phyloP scores from a whole-genome alignment of 1,140 invertebrate genomes.

The Saccostrea cuccullata region DNA sequence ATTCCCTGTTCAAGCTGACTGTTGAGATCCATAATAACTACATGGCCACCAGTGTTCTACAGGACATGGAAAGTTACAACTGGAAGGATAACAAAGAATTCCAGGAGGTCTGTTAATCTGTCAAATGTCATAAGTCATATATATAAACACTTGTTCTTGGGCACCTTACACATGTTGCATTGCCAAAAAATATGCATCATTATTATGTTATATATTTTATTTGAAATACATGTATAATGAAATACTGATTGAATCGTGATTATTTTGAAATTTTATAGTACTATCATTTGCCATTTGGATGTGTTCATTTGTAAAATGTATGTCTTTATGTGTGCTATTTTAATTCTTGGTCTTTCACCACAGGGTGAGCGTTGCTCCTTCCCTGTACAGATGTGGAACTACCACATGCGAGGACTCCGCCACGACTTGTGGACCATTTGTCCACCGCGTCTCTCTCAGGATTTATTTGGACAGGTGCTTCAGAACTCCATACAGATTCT shows the following conservation, averaged over 20 bases:
- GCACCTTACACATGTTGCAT: too few relatives aligned
- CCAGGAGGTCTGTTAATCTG: constrained; percentile 67
- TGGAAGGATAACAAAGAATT: constrained; percentile 75
- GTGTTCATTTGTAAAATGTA: neutral
- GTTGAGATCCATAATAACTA: constrained; percentile 70
- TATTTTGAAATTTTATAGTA: too few relatives aligned
- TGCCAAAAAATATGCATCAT: too few relatives aligned
- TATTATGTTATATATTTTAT: too few relatives aligned
- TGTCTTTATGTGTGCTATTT: neutral
- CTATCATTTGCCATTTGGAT: too few relatives aligned
- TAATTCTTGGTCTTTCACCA: neutral
- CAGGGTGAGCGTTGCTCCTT: constrained; percentile 76
- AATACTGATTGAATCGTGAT: too few relatives aligned
- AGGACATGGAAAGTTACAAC: constrained; percentile 74
- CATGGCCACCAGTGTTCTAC: constrained; percentile 69
- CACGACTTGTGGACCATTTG: constrained; percentile 73
- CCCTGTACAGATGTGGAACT: constrained; percentile 76
- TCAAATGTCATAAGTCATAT: too few relatives aligned
- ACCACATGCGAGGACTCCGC: constrained; percentile 70
- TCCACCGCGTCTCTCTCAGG: constrained; percentile 71
- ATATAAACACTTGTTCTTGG: too few relatives aligned
- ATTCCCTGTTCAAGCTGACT: constrained; percentile 67
- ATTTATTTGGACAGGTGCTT: constrained; percentile 68
- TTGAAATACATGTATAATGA: too few relatives aligned
- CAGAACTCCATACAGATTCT: constrained; percentile 73